These are phyloP conservation scores for Palythoa grandiflora DNA, from an alignment of 92 coral and sea anemone species.

Conservation along the genomic window DNA sequence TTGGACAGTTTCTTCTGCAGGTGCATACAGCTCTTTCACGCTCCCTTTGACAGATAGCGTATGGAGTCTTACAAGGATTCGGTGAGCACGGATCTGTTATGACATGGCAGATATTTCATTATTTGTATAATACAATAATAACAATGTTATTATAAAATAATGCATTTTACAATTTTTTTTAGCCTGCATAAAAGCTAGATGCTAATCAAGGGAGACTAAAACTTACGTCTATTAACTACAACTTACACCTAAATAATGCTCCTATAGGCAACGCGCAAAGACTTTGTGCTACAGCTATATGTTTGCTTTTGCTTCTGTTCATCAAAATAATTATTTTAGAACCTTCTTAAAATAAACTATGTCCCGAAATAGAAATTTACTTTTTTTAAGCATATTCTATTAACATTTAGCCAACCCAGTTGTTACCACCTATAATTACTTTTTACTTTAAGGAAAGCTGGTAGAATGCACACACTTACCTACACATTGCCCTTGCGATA, in stretches of 20 bases:
- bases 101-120: background rate
- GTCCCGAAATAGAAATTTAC: too few species aligned
- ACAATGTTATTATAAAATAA: background rate
- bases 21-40: background rate
- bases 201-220: too few species aligned
- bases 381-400: too few species aligned
- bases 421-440: background rate
- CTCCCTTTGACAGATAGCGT: background rate
- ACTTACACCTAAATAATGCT: background rate
- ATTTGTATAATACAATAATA: background rate
- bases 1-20: background rate
- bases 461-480: background rate
- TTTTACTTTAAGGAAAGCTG: background rate
- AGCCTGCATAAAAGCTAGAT: too few species aligned
- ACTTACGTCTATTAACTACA: background rate
- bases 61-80: background rate
- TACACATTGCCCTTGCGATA: background rate
- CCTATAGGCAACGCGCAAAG: too few species aligned
- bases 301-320: too few species aligned
- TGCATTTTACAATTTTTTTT: too few species aligned
- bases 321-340: too few species aligned
- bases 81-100: background rate
- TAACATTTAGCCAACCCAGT: conserved; percentile 19
- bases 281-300: too few species aligned
- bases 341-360: too few species aligned